These are phyloP conservation scores for Rhea americana DNA, from an alignment of 2,113 vertebrate genomes.

Conservation along the genomic window DNA sequence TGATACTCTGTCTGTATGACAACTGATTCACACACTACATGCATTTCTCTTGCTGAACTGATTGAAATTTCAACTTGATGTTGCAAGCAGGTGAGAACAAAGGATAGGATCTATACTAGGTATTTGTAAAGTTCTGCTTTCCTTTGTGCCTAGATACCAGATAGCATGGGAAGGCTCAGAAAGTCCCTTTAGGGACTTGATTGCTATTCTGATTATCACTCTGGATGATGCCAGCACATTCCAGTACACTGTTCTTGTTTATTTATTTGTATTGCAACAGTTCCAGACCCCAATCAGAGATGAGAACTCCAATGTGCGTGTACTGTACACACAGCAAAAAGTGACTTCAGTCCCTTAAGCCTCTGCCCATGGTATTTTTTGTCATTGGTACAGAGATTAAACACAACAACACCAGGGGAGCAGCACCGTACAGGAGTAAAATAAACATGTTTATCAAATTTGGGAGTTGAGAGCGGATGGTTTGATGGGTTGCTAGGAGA, in stretches of 20 bases:
- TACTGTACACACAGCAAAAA: background rate
- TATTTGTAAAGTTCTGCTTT: background rate
- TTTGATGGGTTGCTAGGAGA: background rate
- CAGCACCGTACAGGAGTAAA: background rate
- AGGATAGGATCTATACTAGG: background rate
- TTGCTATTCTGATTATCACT: background rate
- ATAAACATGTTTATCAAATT: background rate
- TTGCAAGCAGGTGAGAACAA: background rate
- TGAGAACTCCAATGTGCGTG: background rate
- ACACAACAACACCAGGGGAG: background rate
- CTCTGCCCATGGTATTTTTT: background rate
- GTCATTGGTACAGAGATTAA: background rate
- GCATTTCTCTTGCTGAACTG: background rate
- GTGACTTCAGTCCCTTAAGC: fast-evolving
- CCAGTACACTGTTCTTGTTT: background rate
- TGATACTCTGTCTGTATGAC: background rate
- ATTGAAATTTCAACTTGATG: background rate
- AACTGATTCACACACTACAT: background rate
- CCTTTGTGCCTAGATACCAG: background rate
- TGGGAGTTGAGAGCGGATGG: background rate
- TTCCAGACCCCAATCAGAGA: background rate
- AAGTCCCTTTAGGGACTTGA: background rate
- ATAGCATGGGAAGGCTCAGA: background rate
- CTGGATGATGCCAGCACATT: background rate
- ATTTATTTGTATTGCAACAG: background rate